phyloP scores from a whole-genome alignment of 1,140 invertebrate species.

The Brachionus rubens region DNA sequence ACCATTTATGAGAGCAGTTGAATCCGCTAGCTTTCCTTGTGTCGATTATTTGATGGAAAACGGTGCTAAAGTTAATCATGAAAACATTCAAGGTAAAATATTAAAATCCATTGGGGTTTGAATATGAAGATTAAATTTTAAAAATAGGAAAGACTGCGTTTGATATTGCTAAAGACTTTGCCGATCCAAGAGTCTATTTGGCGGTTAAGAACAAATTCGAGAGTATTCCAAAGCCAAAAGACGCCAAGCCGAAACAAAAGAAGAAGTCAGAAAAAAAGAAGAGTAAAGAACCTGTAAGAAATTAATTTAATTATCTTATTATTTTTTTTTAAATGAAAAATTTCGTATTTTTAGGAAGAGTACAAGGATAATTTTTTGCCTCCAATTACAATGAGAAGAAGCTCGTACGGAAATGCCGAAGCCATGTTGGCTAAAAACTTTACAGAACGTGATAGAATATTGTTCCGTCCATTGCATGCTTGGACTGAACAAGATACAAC shows the following conservation, averaged over 20 bases:
- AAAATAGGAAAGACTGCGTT: conserved; percentile 52
- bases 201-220: conserved; percentile 57
- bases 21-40: conserved; percentile 56
- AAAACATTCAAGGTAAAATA: conserved; percentile 54
- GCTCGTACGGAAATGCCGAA: conserved; percentile 54
- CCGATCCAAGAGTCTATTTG: conserved; percentile 55
- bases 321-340: neutral
- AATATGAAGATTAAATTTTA: no score
- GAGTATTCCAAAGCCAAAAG: conserved; percentile 51
- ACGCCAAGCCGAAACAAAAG: conserved; percentile 52
- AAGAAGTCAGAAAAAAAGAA: conserved; percentile 49
- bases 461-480: conserved; percentile 52
- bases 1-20: conserved; percentile 59
- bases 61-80: conserved; percentile 58
- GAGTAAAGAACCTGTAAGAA: conserved; percentile 48
- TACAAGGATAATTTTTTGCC: conserved; percentile 29
- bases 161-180: conserved; percentile 56
- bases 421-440: conserved; percentile 55
- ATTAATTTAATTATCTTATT: neutral
- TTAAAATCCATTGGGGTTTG: no score
- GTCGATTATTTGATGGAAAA: conserved; percentile 56
- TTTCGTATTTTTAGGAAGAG: neutral
- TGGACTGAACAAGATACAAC: conserved; percentile 58
- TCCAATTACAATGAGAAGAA: conserved; percentile 52
- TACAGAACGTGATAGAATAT: conserved; percentile 56